Conservation (phyloP, 2,797 vertebrate genomes). For the Macropus fuliginosus region DNA sequence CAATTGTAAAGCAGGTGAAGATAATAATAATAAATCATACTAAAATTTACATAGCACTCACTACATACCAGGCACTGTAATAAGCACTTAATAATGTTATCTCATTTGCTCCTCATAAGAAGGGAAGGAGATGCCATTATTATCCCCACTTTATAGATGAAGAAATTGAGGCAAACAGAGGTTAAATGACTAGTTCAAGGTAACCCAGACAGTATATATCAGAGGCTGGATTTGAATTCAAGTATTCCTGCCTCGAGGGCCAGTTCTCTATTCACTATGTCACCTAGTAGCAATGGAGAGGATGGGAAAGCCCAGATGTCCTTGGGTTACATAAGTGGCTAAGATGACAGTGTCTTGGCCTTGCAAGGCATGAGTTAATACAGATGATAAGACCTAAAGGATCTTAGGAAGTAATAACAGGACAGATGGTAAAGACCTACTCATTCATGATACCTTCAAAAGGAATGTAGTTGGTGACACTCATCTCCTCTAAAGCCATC, state of each 20-base stretch:
- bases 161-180: not conserved
- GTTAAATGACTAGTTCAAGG: not conserved
- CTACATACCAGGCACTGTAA: not conserved
- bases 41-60: not conserved
- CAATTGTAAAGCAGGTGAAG: not conserved
- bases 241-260: not conserved
- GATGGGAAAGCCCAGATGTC: not conserved
- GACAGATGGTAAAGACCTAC: not conserved
- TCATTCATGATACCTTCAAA: not conserved
- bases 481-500: not conserved
- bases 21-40: not conserved
- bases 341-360: not conserved
- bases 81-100: not conserved
- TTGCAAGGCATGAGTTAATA: not conserved
- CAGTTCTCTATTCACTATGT: not conserved
- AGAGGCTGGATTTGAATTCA: not conserved
- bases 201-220: not conserved
- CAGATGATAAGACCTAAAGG: not conserved
- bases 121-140: not conserved
- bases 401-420: not conserved
- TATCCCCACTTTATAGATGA: not conserved
- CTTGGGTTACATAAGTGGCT: not conserved
- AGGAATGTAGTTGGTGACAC: not conserved
- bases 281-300: not conserved
- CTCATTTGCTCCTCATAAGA: not conserved